Conservation (phyloP, 2,888 invertebrate species). For the Gandaritis pyraliata region DNA sequence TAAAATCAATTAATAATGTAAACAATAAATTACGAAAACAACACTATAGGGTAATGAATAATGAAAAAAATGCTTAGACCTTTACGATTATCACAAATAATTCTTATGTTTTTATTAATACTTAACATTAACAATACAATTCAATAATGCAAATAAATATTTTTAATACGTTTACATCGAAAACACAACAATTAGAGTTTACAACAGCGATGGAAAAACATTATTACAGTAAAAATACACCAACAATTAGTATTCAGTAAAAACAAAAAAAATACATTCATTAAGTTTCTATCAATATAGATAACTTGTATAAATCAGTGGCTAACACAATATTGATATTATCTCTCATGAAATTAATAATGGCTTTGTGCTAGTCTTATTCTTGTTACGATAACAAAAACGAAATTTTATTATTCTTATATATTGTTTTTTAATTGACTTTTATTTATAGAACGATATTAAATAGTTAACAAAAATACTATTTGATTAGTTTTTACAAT, state of each 20-base stretch:
- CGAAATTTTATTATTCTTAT: background rate
- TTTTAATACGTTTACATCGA: conserved; percentile 7
- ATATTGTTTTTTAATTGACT: conserved; percentile 17
- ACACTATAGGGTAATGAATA: conserved; percentile 14
- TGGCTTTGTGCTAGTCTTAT: too few relatives aligned
- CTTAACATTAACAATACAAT: too few relatives aligned
- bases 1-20: conserved; percentile 3
- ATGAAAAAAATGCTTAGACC: conserved; percentile 50
- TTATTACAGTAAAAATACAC: background rate
- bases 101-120: conserved; percentile 15
- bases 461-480: conserved; percentile 2
- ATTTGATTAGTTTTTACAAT: background rate
- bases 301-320: too few relatives aligned
- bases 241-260: too few relatives aligned
- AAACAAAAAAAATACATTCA: too few relatives aligned
- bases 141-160: background rate
- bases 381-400: too few relatives aligned
- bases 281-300: too few relatives aligned
- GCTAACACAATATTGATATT: too few relatives aligned
- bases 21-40: conserved; percentile 1
- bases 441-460: conserved; percentile 28
- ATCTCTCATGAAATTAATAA: too few relatives aligned
- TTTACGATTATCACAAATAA: conserved; percentile 36
- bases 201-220: conserved; percentile 3
- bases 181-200: conserved; percentile 9